Evolutionary conservation across 2,888 invertebrate species (phyloP).

Genomic region (Cancer borealis): DNA sequence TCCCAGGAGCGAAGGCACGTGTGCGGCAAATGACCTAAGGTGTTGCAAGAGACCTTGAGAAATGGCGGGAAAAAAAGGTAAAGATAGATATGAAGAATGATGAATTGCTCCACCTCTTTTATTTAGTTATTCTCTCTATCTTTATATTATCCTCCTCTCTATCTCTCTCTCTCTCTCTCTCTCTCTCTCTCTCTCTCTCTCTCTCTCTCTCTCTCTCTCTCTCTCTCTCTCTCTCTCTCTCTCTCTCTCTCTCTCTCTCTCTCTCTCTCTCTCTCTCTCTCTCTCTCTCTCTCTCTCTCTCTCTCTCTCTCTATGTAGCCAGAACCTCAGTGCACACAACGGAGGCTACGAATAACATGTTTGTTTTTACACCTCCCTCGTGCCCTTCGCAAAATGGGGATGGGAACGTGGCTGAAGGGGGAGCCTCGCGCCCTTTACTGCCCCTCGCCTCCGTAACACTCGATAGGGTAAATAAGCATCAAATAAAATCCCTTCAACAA

Average conservation of each 20-base stretch:
- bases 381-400: background rate
- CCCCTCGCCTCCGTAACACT: background rate
- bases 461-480: slow-evolving; percentile 7
- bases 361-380: background rate
- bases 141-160: background rate
- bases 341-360: background rate
- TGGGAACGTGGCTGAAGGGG: background rate
- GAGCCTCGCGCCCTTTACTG: slow-evolving; percentile 18
- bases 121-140: background rate
- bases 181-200: background rate
- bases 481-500: background rate
- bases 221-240: no score
- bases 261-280: slow-evolving; percentile 25
- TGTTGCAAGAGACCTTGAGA: background rate
- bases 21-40: background rate
- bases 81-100: background rate
- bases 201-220: no score
- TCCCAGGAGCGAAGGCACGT: background rate
- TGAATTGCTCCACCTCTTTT: background rate
- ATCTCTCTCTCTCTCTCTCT: background rate
- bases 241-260: background rate
- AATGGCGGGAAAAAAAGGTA: background rate
- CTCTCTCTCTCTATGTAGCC: background rate
- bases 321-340: background rate
- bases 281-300: slow-evolving; percentile 6